Conservation (phyloP, 2,888 invertebrate genomes). For the Sarcophaga variegata region DNA sequence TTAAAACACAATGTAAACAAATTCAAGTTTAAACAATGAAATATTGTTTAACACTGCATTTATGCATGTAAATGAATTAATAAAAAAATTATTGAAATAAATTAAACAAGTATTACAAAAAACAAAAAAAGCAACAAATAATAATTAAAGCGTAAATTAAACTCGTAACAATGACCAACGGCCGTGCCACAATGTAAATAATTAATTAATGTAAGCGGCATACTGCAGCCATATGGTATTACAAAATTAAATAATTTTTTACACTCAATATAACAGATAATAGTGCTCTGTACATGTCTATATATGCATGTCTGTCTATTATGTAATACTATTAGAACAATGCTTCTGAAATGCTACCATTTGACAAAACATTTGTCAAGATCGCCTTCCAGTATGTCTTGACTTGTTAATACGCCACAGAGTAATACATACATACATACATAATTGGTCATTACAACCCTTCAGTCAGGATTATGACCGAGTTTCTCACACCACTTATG, state of each 20-base stretch:
- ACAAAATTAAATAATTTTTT: constrained; percentile 9
- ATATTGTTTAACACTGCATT: constrained; percentile 62
- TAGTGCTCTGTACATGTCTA: no score
- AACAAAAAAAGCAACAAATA: background rate
- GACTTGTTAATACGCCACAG: no score
- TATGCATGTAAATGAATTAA: constrained; percentile 23
- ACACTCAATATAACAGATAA: no score
- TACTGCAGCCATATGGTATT: constrained; percentile 48
- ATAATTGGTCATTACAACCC: no score
- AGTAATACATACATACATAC: no score
- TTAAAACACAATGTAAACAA: constrained; percentile 7
- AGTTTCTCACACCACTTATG: no score
- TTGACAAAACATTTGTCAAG: no score
- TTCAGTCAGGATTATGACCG: no score
- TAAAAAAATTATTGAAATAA: background rate
- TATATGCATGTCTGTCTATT: background rate
- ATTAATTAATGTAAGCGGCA: constrained; percentile 15
- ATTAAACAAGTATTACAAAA: background rate
- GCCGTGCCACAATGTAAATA: background rate
- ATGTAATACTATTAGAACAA: background rate
- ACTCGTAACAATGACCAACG: background rate
- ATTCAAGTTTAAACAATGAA: constrained; percentile 37
- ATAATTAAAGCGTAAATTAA: constrained; percentile 40
- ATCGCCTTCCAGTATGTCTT: no score
- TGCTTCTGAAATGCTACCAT: no score